These are phyloP conservation scores for Tilapia sparmanii DNA, from an alignment of 2,113 vertebrate species.

Conservation along the genomic window DNA sequence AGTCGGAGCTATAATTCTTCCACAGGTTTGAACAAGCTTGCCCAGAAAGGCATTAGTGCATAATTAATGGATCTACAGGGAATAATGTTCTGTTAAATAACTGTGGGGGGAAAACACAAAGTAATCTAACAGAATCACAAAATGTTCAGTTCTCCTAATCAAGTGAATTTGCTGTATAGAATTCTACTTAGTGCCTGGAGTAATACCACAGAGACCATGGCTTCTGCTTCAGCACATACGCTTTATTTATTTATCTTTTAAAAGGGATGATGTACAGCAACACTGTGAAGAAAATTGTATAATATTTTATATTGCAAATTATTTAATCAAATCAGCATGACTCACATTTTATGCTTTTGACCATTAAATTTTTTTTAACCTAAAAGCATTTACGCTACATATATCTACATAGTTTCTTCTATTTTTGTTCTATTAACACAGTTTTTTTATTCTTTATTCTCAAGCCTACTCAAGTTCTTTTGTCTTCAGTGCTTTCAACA, in stretches of 20 bases:
- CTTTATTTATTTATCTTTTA: neutral
- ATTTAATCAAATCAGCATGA: neutral
- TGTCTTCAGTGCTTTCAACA: neutral
- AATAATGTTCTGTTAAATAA: constrained; percentile 3
- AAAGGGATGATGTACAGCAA: neutral
- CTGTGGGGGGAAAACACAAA: neutral
- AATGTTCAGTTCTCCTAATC: neutral
- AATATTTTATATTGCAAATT: neutral
- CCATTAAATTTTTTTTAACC: rapidly evolving
- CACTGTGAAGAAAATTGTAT: neutral
- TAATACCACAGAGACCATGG: neutral
- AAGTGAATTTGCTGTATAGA: neutral
- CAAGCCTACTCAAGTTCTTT: neutral
- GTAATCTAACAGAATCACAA: constrained; percentile 6
- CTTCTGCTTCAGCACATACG: neutral
- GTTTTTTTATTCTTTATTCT: neutral
- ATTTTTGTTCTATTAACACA: neutral
- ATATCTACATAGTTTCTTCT: neutral
- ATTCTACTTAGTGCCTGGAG: neutral
- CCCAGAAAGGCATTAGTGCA: constrained; percentile 1
- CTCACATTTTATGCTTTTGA: neutral
- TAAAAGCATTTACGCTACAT: neutral
- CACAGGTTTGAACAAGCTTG: neutral
- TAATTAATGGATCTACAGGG: constrained; percentile 12
- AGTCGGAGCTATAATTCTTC: neutral